Conservation (phyloP, 2,888 invertebrate species). For the Synanthedon vespiformis region DNA sequence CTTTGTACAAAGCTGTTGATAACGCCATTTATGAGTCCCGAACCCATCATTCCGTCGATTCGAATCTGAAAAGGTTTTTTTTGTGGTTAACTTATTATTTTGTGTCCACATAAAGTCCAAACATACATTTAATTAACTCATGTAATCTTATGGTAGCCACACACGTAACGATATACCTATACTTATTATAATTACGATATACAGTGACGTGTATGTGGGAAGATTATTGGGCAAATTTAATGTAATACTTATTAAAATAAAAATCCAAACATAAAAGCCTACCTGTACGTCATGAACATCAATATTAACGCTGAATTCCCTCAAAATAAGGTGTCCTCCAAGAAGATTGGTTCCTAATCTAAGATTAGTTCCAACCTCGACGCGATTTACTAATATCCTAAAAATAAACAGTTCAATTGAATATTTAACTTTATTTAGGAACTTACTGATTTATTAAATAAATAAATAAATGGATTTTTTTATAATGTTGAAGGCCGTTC, state of each 20-base stretch:
- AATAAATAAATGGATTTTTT: neutral
- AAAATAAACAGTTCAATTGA: neutral
- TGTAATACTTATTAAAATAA: neutral
- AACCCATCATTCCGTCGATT: constrained; percentile 37
- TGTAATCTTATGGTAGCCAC: neutral
- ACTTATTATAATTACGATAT: too few species aligned
- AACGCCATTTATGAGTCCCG: constrained; percentile 25
- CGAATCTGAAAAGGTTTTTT: neutral
- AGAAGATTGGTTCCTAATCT: constrained; percentile 30
- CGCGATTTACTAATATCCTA: constrained; percentile 36
- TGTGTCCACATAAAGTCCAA: too few species aligned
- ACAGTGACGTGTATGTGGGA: too few species aligned
- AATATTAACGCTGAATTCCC: constrained; percentile 29
- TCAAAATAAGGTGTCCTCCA: constrained; percentile 25
- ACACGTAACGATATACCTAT: too few species aligned
- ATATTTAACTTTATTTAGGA: too few species aligned
- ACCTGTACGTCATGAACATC: constrained; percentile 34
- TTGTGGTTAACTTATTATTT: neutral
- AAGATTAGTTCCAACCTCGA: constrained; percentile 25
- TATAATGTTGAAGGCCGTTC: too few species aligned
- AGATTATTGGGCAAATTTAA: neutral
- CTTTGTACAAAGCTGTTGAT: constrained; percentile 31
- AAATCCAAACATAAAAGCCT: constrained; percentile 9
- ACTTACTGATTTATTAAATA: too few species aligned
- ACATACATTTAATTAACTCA: too few species aligned